Evolutionary conservation across 1,140 invertebrate genomes (phyloP).

Genomic region (Andricus grossulariae): DNA sequence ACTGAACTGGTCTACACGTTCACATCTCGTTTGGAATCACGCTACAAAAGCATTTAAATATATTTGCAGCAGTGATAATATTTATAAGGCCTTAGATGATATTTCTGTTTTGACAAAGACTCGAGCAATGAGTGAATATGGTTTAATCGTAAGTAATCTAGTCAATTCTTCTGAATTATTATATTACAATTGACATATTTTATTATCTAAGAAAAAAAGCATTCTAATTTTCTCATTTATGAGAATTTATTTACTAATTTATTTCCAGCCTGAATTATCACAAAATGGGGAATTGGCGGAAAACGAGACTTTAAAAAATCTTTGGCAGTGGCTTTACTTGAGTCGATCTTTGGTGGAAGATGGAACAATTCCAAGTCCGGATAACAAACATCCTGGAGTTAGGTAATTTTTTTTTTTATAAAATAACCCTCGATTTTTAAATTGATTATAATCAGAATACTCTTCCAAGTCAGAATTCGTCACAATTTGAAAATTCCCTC

Average conservation of each 20-base stretch:
- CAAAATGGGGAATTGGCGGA: constrained; percentile 82
- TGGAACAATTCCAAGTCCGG: constrained; percentile 77
- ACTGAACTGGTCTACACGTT: constrained; percentile 84
- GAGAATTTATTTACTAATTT: constrained; percentile 29
- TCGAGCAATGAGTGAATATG: constrained; percentile 86
- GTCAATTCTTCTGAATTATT: neutral
- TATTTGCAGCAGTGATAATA: constrained; percentile 76
- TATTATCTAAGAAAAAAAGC: neutral
- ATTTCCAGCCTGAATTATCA: constrained; percentile 65
- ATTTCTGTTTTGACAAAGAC: constrained; percentile 84
- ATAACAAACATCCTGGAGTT: constrained; percentile 84
- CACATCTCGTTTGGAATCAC: constrained; percentile 85
- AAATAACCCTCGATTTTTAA: constrained; percentile 10
- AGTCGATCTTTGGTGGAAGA: constrained; percentile 84
- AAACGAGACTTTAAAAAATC: constrained; percentile 79
- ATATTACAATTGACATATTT: too few species aligned
- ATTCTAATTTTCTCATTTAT: constrained; percentile 16
- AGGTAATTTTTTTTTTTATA: constrained; percentile 55
- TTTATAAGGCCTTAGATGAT: constrained; percentile 80
- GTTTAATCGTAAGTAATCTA: constrained; percentile 81
- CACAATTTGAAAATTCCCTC: too few species aligned
- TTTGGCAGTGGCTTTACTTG: constrained; percentile 87
- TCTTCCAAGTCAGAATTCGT: too few species aligned
- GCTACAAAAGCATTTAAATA: constrained; percentile 82
- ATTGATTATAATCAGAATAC: constrained; percentile 10